Percentiles rank a stretch among this genome's conserved stretches.
These are phyloP conservation scores for Eulemur macaco DNA, from an alignment of 2,113 vertebrate genomes.

Conservation along the genomic window DNA sequence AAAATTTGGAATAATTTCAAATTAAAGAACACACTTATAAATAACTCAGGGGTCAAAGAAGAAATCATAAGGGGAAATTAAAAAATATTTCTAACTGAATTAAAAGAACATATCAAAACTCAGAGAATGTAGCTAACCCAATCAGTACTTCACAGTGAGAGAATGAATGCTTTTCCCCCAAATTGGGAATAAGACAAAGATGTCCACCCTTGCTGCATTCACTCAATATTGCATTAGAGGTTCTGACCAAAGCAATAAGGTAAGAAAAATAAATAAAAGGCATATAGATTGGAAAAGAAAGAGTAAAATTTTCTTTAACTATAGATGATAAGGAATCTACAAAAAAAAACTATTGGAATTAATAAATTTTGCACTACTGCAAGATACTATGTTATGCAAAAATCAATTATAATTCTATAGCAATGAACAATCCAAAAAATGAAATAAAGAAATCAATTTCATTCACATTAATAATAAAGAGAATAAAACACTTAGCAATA, in stretches of 20 bases:
- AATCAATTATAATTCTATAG: background rate
- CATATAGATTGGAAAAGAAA: background rate
- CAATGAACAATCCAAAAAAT: background rate
- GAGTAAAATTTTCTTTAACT: background rate
- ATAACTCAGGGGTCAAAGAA: background rate
- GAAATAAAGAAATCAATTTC: background rate
- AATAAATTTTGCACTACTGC: background rate
- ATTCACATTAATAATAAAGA: background rate
- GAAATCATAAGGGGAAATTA: background rate
- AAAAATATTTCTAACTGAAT: slow-evolving; percentile 2
- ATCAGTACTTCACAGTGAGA: background rate
- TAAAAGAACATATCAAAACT: background rate
- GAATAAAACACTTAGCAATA: background rate
- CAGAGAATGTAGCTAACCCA: background rate
- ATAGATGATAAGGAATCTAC: background rate
- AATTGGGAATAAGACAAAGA: background rate
- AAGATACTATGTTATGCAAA: background rate
- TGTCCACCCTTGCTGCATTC: background rate
- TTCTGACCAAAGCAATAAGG: background rate
- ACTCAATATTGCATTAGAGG: background rate
- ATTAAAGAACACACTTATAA: slow-evolving; percentile 9
- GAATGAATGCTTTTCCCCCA: background rate
- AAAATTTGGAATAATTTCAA: slow-evolving; percentile 6
- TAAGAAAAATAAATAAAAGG: background rate
- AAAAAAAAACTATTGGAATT: background rate